A percentile compares a stretch with the other conserved stretches of the same genome.
phyloP scores from a whole-genome alignment of 1,140 invertebrate genomes.

The Leptestheria dahalacensis region DNA sequence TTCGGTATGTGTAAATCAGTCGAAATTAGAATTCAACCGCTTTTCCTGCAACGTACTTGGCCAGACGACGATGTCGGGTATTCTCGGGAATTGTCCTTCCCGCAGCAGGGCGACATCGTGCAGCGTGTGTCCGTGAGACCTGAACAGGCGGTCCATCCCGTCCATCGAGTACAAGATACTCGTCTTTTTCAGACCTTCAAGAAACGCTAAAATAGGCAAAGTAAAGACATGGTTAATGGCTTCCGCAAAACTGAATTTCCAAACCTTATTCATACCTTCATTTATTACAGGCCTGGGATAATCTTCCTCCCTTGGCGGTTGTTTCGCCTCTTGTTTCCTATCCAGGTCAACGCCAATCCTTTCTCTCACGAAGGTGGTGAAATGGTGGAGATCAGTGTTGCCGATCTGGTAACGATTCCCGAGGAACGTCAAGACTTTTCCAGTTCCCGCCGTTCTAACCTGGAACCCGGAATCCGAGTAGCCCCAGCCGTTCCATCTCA shows the following conservation, averaged over 20 bases:
- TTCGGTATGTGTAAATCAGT: constrained; percentile 6
- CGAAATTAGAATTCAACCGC: neutral
- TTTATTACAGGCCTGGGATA: constrained; percentile 39
- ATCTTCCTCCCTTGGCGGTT: constrained; percentile 29
- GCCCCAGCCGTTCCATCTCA: constrained; percentile 99
- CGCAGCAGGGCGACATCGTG: constrained; percentile 71
- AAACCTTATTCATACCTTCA: too few species aligned
- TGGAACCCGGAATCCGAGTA: constrained; percentile 81
- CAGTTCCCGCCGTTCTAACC: constrained; percentile 29
- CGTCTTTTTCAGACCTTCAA: constrained; percentile 40
- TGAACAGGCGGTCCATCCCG: constrained; percentile 66
- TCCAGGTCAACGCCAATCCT: constrained; percentile 49
- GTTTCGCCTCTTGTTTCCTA: constrained; percentile 15
- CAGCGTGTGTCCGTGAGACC: constrained; percentile 90
- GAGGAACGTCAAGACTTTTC: constrained; percentile 50
- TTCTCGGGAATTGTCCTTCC: constrained; percentile 52
- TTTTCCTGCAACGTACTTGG: constrained; percentile 39
- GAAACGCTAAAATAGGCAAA: constrained; percentile 30
- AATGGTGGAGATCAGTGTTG: constrained; percentile 53
- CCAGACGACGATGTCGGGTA: constrained; percentile 91
- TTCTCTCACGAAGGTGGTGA: constrained; percentile 63
- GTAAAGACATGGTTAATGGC: too few species aligned
- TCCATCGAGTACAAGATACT: constrained; percentile 57
- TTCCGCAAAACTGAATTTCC: too few species aligned
- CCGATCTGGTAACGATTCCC: constrained; percentile 48